Percentiles rank a stretch among this genome's conserved stretches.
Evolutionary conservation across 2,888 invertebrate genomes (phyloP).

Genomic region (Cataglyphis altisquamis): DNA sequence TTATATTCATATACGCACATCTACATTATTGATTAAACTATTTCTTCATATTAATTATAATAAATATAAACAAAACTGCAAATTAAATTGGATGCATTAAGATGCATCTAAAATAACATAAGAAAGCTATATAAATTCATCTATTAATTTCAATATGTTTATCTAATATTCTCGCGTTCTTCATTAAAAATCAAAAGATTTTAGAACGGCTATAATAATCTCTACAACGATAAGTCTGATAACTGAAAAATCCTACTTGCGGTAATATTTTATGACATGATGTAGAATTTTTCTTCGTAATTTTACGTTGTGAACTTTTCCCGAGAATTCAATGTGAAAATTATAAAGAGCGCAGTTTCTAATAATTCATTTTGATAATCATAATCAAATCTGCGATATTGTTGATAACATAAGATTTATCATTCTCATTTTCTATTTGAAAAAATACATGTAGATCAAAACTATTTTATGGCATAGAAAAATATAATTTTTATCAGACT

Average conservation of each 20-base stretch:
- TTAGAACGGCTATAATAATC: background rate
- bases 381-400: constrained; percentile 35
- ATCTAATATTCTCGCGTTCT: background rate
- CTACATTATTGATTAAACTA: background rate
- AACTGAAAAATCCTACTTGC: background rate
- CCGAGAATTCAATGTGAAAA: background rate
- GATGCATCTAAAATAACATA: background rate
- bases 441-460: constrained; percentile 5
- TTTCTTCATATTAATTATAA: background rate
- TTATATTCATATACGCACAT: background rate
- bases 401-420: background rate
- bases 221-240: background rate
- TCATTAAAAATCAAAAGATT: background rate
- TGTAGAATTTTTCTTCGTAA: constrained; percentile 1
- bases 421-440: constrained; percentile 8
- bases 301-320: constrained; percentile 13
- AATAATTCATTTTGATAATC: constrained; percentile 21
- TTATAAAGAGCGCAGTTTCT: constrained; percentile 19
- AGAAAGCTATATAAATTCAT: background rate
- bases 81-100: background rate
- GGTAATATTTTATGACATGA: background rate
- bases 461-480: background rate
- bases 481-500: background rate
- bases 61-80: background rate
- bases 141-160: background rate